A percentile compares a stretch with the other conserved stretches of the same genome.
phyloP scores from a whole-genome alignment of 2,113 vertebrate genomes.

The Pterocles burchelli region DNA sequence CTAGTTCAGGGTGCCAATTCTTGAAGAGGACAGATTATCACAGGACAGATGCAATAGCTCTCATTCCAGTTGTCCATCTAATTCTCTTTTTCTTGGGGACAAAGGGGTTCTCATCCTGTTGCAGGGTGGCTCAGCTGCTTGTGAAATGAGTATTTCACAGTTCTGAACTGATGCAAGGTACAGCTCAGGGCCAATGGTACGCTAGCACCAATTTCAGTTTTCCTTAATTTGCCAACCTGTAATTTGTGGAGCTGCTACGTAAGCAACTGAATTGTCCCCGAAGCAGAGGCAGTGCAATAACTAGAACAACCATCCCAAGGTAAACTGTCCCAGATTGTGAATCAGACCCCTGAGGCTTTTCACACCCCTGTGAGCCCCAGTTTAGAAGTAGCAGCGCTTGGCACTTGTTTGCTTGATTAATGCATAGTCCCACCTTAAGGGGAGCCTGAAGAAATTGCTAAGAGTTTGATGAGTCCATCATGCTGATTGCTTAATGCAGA shows the following conservation, averaged over 20 bases:
- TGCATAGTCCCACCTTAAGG: neutral
- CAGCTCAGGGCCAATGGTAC: neutral
- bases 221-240: neutral
- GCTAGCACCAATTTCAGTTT: neutral
- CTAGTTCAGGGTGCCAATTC: neutral
- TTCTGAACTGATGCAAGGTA: neutral
- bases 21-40: neutral
- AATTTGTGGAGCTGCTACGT: neutral
- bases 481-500: neutral
- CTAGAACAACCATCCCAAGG: neutral
- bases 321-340: neutral
- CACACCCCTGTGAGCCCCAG: neutral
- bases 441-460: neutral
- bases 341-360: neutral
- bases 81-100: neutral
- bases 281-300: neutral
- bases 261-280: neutral
- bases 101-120: neutral
- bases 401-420: neutral
- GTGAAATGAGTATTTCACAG: conserved; percentile 27
- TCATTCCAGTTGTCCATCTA: neutral
- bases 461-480: neutral
- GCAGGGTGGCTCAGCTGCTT: neutral
- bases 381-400: neutral
- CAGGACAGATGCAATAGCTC: neutral